Conservation (phyloP, 2,113 vertebrate species). For the Nesoenas mayeri region DNA sequence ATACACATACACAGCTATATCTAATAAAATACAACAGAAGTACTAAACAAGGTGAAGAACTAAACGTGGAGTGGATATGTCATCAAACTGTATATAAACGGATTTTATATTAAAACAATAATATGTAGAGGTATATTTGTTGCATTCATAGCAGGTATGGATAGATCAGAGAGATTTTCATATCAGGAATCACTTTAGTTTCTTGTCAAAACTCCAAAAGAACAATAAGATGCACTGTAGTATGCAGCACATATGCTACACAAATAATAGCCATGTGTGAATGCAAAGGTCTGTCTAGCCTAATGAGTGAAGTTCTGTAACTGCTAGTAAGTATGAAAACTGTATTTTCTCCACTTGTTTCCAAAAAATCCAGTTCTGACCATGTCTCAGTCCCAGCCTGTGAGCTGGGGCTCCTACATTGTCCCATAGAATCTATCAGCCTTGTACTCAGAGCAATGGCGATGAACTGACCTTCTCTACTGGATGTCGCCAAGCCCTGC, state of each 20-base stretch:
- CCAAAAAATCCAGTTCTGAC: not conserved
- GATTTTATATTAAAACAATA: not conserved
- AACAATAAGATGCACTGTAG: not conserved
- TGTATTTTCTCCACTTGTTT: not conserved
- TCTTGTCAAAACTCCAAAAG: not conserved
- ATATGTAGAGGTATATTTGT: not conserved
- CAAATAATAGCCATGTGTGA: not conserved
- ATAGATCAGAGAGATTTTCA: not conserved
- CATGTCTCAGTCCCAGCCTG: not conserved
- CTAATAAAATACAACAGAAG: not conserved
- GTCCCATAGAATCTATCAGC: not conserved
- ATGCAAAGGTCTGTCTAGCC: not conserved
- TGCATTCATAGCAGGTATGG: not conserved
- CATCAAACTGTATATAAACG: not conserved
- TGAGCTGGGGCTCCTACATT: not conserved
- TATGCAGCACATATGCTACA: not conserved
- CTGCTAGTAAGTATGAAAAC: not conserved
- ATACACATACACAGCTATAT: not conserved
- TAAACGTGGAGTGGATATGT: not conserved
- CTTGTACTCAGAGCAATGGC: not conserved
- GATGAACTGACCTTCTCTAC: not conserved
- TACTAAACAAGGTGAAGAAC: not conserved
- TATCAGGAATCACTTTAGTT: not conserved
- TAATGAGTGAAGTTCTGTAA: not conserved
- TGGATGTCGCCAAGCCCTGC: not conserved